Conservation (phyloP, 2,113 vertebrate species). For the Otus sunia region DNA sequence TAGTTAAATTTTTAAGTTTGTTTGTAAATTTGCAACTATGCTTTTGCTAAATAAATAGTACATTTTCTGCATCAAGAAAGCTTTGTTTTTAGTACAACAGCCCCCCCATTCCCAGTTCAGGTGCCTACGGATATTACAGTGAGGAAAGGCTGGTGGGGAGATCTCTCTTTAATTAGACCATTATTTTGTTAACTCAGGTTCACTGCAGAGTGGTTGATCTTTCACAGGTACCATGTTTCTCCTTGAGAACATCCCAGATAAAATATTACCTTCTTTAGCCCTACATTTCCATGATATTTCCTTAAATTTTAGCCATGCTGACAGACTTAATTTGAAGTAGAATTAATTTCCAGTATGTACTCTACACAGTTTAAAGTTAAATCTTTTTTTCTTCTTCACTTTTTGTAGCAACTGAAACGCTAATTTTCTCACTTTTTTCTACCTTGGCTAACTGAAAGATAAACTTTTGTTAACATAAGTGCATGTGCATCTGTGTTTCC, state of each 20-base stretch:
- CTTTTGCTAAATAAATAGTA: not conserved
- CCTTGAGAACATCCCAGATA: not conserved
- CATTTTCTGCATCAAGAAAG: not conserved
- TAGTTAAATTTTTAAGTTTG: not conserved
- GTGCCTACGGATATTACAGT: not conserved
- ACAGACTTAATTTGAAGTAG: conserved; percentile 41
- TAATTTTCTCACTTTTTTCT: not conserved
- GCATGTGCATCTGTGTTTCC: not conserved
- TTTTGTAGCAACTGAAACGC: not conserved
- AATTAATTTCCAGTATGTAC: not conserved
- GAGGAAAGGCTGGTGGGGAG: not conserved
- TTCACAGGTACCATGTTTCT: not conserved
- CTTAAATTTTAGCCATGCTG: not conserved
- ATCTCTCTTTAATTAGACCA: not conserved
- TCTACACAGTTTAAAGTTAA: not conserved
- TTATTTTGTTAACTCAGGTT: not conserved
- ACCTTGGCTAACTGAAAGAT: not conserved
- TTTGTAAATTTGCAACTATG: not conserved
- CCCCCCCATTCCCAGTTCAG: accelerated
- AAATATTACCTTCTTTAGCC: not conserved
- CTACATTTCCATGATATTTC: not conserved
- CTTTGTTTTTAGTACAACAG: not conserved
- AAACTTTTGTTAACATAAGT: not conserved
- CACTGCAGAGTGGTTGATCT: not conserved
- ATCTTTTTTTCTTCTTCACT: not conserved